A percentile compares a stretch with the other conserved stretches of the same genome.
Evolutionary conservation across 30 jellyfish, hydroid and myxozoan species (phyloP).

Genomic region (Pseudorhiza aurosa): DNA sequence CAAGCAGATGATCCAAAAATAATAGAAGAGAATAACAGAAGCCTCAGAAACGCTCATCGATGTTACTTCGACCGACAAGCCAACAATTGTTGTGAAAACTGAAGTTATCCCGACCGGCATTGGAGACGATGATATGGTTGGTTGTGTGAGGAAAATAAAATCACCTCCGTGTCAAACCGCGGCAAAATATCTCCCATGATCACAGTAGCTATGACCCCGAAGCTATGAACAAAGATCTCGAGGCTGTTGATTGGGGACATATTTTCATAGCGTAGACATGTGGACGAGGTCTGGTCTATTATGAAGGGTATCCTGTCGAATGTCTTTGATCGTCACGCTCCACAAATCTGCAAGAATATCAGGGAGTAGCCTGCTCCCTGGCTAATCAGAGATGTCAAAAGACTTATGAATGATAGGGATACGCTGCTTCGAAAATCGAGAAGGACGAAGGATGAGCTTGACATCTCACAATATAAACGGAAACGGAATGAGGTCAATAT

Average conservation of each 20-base stretch:
- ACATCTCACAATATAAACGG: conserved; percentile 18
- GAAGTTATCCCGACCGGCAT: too few species aligned
- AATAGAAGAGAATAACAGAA: too few species aligned
- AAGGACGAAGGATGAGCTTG: conserved; percentile 1
- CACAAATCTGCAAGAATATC: neutral
- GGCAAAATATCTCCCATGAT: conserved; percentile 52
- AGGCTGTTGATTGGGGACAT: neutral
- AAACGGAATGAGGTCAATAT: conserved; percentile 36
- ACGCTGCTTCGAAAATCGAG: conserved; percentile 43
- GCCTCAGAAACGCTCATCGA: conserved; percentile 52
- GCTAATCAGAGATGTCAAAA: conserved; percentile 34
- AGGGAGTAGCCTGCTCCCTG: conserved; percentile 40
- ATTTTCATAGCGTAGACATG: neutral
- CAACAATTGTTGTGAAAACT: too few species aligned
- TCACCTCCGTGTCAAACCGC: neutral
- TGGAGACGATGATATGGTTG: conserved; percentile 66
- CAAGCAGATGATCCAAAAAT: too few species aligned
- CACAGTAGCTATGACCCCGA: conserved; percentile 48
- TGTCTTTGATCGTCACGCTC: conserved; percentile 7
- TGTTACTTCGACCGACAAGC: conserved; percentile 37
- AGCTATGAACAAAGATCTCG: neutral
- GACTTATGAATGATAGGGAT: conserved; percentile 40
- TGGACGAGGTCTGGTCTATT: conserved; percentile 6
- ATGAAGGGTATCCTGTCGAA: neutral
- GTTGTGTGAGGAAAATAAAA: conserved; percentile 67